Evolutionary conservation across 2,888 invertebrate species (phyloP).

Genomic region (Hipparchia sbordonii): DNA sequence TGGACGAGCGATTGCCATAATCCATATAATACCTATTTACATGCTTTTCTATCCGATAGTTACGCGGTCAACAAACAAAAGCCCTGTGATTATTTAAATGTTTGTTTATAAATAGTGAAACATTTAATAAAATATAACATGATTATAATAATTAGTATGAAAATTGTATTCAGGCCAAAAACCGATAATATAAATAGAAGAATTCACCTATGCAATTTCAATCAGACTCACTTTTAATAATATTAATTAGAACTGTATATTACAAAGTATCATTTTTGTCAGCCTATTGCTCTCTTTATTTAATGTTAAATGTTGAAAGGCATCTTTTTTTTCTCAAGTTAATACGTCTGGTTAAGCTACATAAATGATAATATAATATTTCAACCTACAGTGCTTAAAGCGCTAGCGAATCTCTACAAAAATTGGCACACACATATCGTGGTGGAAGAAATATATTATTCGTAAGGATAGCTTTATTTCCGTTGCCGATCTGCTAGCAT

Average conservation of each 20-base stretch:
- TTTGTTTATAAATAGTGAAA: too few species aligned
- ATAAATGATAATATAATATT: slow-evolving; percentile 12
- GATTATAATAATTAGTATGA: too few species aligned
- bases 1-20: slow-evolving; percentile 19
- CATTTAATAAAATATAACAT: too few species aligned
- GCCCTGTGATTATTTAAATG: neutral
- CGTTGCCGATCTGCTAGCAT: slow-evolving; percentile 13
- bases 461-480: slow-evolving; percentile 21
- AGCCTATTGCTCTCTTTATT: neutral
- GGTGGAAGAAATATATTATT: slow-evolving; percentile 18
- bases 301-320: neutral
- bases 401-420: slow-evolving; percentile 15
- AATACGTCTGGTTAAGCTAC: slow-evolving; percentile 8
- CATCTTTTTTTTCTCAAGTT: neutral
- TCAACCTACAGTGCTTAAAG: slow-evolving; percentile 12
- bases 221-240: too few species aligned
- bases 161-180: too few species aligned
- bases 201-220: too few species aligned
- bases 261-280: neutral
- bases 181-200: too few species aligned
- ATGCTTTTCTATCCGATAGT: slow-evolving; percentile 13
- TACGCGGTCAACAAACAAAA: neutral
- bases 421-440: slow-evolving; percentile 20
- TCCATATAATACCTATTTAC: slow-evolving; percentile 17
- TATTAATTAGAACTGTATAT: neutral